A percentile compares a stretch with the other conserved stretches of the same genome.
Evolutionary conservation across 2,113 vertebrate species (phyloP).

Genomic region (Chitala chitala): DNA sequence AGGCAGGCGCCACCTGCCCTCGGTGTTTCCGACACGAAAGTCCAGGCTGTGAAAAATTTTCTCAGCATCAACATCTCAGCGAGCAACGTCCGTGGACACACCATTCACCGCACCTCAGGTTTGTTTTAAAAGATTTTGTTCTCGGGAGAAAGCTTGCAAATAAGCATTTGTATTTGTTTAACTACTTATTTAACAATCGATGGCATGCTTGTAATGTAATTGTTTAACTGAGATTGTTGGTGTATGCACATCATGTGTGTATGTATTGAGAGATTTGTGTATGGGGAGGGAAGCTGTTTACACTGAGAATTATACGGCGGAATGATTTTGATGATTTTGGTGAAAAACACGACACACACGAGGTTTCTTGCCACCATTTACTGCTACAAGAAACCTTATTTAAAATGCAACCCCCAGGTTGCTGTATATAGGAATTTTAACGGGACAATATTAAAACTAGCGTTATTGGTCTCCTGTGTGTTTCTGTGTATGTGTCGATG

Average conservation of each 20-base stretch:
- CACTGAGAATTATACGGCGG: too few relatives aligned
- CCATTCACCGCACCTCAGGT: neutral
- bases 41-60: neutral
- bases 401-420: neutral
- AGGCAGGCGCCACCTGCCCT: constrained; percentile 14
- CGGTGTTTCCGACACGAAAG: neutral
- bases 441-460: too few relatives aligned
- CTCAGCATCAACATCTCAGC: neutral
- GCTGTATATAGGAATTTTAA: too few relatives aligned
- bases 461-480: too few relatives aligned
- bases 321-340: neutral
- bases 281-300: neutral
- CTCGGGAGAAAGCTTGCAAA: neutral
- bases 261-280: neutral
- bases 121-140: neutral
- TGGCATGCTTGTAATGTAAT: neutral
- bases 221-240: neutral
- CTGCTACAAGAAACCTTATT: neutral
- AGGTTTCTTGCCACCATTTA: neutral
- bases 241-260: neutral
- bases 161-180: neutral
- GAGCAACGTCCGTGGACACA: neutral
- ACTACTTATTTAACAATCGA: neutral
- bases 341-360: neutral
- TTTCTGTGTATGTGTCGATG: too few relatives aligned